Base-by-base conservation (phyloP, 2,888 invertebrate species). In the Cynaeus angustus region DNA sequence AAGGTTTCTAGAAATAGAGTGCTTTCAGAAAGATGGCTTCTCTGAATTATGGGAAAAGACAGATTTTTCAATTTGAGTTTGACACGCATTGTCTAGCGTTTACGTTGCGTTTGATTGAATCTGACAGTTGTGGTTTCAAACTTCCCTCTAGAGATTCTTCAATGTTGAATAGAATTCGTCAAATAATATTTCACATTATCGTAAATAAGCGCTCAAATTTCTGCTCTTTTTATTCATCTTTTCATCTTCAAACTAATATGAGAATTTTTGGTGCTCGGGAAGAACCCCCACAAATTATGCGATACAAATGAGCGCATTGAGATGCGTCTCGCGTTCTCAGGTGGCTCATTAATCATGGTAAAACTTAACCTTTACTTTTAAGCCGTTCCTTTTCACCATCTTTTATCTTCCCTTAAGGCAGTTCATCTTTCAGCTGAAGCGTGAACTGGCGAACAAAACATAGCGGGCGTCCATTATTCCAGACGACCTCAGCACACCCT, bases 351-450 rank as follows among this genome's bases (percentile, higher is more conserved):
- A 73, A 74, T 74, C 74, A 74, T 72, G 59, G 65, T 66, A 68
- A 66, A 72, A 73, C 70, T 73, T 72, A 73, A 74, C 73, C 72
- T 74, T 70, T 70, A 74, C 74, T 72, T 73, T 70, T 72, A 73
- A 73, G 68, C 65, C 62, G 52, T 61, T 70, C 37, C 70, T 56
- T 70, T 72, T 72, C 67, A 66, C 66, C 72, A 61, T 68, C 70
- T 61, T 70, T 72, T 65, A 66, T 69, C 70, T 58, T 66, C 70
- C 65, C 62, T 61, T 64, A 59, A 69, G 64, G 66, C 66, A 66
- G 68, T 71, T 72, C 72, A 72, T 61, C 70, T 68, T 62, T 70
- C 71, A 64, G 59, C 66, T 59, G 58, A 41, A 68, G 68, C 71
- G 71, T 71, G 71, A 73, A 73, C 71, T 67, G 69, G 48, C 48